Percentiles rank a stretch among this genome's conserved stretches.
Conservation (phyloP, 2,888 invertebrate species). For the Alloplasta piceator region DNA sequence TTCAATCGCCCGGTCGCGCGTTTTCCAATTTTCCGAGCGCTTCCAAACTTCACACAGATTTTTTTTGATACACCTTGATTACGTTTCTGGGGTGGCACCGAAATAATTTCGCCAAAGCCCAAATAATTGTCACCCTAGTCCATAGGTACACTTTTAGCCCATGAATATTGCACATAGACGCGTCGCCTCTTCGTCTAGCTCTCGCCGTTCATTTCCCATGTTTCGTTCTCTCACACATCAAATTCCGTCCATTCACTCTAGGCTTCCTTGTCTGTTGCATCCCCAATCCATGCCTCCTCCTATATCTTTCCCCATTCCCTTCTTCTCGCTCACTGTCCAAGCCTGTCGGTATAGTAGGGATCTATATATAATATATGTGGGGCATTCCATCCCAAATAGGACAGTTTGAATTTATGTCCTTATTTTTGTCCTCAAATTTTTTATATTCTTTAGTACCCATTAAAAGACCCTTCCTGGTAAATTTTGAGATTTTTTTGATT, state of each 20-base stretch:
- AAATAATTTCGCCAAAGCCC: too few relatives aligned
- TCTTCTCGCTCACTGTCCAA: neutral
- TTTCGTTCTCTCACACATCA: constrained; percentile 27
- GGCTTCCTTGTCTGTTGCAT: constrained; percentile 27
- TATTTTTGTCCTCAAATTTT: too few relatives aligned
- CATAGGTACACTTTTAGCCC: constrained; percentile 49
- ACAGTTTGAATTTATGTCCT: too few relatives aligned
- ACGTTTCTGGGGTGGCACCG: too few relatives aligned
- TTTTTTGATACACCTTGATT: too few relatives aligned
- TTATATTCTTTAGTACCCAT: too few relatives aligned
- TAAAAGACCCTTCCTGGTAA: too few relatives aligned
- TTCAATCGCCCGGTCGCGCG: too few relatives aligned
- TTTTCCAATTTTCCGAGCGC: too few relatives aligned
- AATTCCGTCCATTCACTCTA: constrained; percentile 25
- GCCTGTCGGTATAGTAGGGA: constrained; percentile 12
- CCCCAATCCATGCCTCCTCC: neutral
- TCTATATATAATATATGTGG: neutral
- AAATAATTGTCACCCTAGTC: too few relatives aligned
- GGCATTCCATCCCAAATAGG: neutral
- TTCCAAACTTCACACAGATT: too few relatives aligned
- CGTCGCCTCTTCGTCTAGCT: constrained; percentile 51
- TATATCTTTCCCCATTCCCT: neutral
- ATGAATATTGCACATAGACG: constrained; percentile 14
- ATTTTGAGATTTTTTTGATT: too few relatives aligned
- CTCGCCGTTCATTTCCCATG: constrained; percentile 17